Base-by-base conservation (phyloP, 1,140 invertebrate genomes). In the Oncopodura yosiiana region DNA sequence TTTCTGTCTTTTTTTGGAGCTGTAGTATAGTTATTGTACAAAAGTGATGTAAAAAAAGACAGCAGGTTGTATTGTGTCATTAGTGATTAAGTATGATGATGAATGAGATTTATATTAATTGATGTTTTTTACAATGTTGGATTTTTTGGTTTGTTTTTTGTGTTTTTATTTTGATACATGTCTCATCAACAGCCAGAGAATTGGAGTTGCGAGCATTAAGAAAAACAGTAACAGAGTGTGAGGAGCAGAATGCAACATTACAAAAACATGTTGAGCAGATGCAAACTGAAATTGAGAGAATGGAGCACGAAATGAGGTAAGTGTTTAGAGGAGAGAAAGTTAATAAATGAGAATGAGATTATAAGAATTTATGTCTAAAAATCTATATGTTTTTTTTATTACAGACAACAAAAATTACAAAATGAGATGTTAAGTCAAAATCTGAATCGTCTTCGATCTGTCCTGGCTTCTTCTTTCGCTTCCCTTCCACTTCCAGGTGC, bases 241-340 rank as follows among this genome's bases (percentile, higher is more conserved):
- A 79, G 67, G 78, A 80, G 63, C 77, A 79, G 62, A 80, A 79
- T 66, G 73, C 76, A 3, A 75, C 78, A 16, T 67, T 80, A 6
- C 73, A 73, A 45, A 79, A 78, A 66, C 77, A 80, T 66, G 74
- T 79, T 46, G 78, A 80, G 50, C 75, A 73, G 61, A 73, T 77
- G 71, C 65, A 66, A 45, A 45, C 56, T 12, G 65, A 64, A 42
- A 65, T 66, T 54, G 61, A 62, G 29, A 53, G 65, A 38, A 62
- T 66, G 58, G 65, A 66, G 34, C 58, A 62, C 30, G 65, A 66
- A 53, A 66, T 64, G 62, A 50, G n/a, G n/a, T n/a, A n/a, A n/a
- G n/a, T n/a, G n/a, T n/a, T n/a, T n/a, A n/a, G n/a, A n/a, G n/a
- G n/a, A n/a, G n/a, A n/a, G n/a, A n/a, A n/a, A n/a, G n/a, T n/a